Evolutionary conservation across 2,888 invertebrate species (phyloP).

Genomic region (Pyrgus malvae): DNA sequence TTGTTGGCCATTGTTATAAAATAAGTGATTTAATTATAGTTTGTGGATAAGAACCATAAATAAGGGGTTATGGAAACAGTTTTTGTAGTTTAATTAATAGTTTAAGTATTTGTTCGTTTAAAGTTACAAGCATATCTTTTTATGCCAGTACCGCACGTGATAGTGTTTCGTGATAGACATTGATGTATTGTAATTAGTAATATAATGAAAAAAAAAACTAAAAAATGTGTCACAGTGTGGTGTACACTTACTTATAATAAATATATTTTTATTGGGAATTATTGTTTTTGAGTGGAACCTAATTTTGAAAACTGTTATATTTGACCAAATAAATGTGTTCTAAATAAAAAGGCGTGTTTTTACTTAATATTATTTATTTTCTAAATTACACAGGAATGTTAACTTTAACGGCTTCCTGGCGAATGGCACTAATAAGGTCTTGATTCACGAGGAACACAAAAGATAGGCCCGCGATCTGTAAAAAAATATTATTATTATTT

Average conservation of each 20-base stretch:
- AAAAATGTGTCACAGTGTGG: conserved; percentile 38
- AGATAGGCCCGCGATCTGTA: conserved; percentile 92
- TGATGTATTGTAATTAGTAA: conserved; percentile 38
- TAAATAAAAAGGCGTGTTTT: conserved; percentile 52
- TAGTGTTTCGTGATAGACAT: conserved; percentile 73
- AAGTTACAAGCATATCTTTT: conserved; percentile 67
- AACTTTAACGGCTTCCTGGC: conserved; percentile 93
- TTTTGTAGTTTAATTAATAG: conserved; percentile 47
- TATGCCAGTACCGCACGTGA: conserved; percentile 77
- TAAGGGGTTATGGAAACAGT: conserved; percentile 67
- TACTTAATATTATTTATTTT: conserved; percentile 38
- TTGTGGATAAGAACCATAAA: conserved; percentile 58
- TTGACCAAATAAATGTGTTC: conserved; percentile 83
- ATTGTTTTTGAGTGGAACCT: conserved; percentile 73
- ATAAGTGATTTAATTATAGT: conserved; percentile 54
- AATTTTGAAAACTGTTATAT: conserved; percentile 70
- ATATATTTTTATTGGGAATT: conserved; percentile 36
- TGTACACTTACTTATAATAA: conserved; percentile 36
- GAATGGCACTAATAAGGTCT: conserved; percentile 93
- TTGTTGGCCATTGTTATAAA: conserved; percentile 67
- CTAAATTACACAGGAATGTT: conserved; percentile 72
- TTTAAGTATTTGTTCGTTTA: conserved; percentile 53
- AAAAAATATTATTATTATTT: conserved; percentile 31
- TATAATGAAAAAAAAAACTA: conserved; percentile 29
- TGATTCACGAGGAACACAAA: conserved; percentile 97